phyloP scores from a whole-genome alignment of 2,888 invertebrate species.

The Dynastes grantii region DNA sequence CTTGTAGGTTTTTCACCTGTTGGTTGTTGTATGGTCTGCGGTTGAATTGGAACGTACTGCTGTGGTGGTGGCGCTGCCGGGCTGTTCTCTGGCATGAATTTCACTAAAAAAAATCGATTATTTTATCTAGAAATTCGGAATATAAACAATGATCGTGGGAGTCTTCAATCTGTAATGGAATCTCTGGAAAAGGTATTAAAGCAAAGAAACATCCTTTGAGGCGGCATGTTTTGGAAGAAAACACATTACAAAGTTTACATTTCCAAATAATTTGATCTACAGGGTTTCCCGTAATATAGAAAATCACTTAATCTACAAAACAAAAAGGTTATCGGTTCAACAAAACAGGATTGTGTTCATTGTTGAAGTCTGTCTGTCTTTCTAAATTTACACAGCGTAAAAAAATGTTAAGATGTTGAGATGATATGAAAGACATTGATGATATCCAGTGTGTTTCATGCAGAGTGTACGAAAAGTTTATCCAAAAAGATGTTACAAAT shows the following conservation, averaged over 20 bases:
- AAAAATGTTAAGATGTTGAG: background rate
- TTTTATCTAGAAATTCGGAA: background rate
- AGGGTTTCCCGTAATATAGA: too few species aligned
- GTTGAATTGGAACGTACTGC: conserved; percentile 49
- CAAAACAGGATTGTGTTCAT: background rate
- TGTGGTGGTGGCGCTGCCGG: conserved; percentile 55
- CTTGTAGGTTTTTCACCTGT: conserved; percentile 47
- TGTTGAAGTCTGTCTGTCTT: background rate
- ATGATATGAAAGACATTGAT: background rate
- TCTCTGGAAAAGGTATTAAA: too few species aligned
- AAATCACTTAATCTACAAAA: background rate
- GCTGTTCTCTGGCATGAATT: conserved; percentile 62
- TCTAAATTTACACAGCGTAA: background rate
- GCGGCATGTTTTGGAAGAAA: background rate
- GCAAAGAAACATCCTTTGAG: background rate
- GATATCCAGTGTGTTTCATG: background rate
- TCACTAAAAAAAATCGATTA: conserved; percentile 59
- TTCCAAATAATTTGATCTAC: too few species aligned
- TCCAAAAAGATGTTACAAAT: background rate
- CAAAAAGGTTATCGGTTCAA: background rate
- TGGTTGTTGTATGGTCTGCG: conserved; percentile 46
- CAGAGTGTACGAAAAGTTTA: background rate
- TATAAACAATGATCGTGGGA: background rate
- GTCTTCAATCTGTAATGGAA: background rate
- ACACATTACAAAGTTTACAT: background rate